Conservation (phyloP, 2,113 vertebrate genomes). For the Galemys pyrenaicus region DNA sequence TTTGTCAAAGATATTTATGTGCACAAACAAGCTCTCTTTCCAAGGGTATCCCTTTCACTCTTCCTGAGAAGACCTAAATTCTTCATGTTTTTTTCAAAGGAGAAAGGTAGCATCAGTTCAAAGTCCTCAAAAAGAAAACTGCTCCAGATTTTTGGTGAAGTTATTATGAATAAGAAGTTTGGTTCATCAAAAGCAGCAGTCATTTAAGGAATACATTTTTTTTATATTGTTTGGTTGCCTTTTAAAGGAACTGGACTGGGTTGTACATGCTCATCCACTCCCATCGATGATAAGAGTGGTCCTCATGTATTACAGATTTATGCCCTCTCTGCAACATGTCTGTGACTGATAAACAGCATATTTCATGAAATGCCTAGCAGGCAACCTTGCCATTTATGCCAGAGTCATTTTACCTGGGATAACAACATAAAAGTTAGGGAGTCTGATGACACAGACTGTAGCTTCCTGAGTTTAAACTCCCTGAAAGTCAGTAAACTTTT, state of each 20-base stretch:
- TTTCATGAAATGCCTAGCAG: not conserved
- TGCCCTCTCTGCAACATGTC: not conserved
- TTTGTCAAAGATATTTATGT: no score
- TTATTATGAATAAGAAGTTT: not conserved
- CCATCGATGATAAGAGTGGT: not conserved
- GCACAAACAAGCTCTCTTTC: no score
- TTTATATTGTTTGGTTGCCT: not conserved
- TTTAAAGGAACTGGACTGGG: not conserved
- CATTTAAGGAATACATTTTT: no score
- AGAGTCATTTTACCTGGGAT: not conserved
- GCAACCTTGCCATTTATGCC: slow-evolving; percentile 27
- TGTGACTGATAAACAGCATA: not conserved
- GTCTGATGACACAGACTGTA: not conserved
- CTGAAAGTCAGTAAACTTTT: slow-evolving; percentile 61
- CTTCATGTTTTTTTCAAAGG: no score
- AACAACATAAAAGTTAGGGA: not conserved
- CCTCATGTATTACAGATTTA: not conserved
- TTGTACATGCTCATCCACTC: not conserved
- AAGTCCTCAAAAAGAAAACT: slow-evolving; percentile 9
- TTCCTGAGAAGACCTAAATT: no score
- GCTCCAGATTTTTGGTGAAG: not conserved
- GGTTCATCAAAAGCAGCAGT: not conserved
- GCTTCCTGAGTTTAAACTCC: slow-evolving; percentile 58
- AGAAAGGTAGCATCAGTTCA: not conserved
- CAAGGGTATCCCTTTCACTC: no score